Evolutionary conservation across 2,888 invertebrate species (phyloP), one percentile per base, ranked within the genome.

Genomic region (Monopis laevigella): DNA sequence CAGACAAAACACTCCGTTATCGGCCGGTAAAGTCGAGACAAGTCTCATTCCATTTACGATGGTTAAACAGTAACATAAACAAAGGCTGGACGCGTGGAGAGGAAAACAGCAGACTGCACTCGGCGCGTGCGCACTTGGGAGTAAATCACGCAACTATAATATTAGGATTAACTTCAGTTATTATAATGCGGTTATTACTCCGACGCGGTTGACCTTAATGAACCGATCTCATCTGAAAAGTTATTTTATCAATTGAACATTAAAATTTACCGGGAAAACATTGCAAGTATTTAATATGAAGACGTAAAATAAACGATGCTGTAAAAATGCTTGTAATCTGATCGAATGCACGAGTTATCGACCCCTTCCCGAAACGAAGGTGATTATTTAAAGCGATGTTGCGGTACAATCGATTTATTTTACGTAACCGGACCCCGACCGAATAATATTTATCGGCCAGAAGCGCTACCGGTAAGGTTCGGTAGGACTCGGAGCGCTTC

Each of bases 1-100:
- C 68, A 63, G 58, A 71, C 75, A 71, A 75, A 78, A 73, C 69
- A 58, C 66, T 64, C 69, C 65, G 71, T 71, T 77, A 74, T 64
- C 63, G 59, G 60, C 52, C 54, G 54, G 59, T 52, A 53, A 52
- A 60, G 58, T 56, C 54, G 59, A 24, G 11, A 60, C 67, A 57
- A 63, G 60, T 62, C 56, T 62, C 63, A 65, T 67, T 65, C 65
- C 68, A 62, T 73, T 72, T 71, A 66, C 57, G 72, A 62, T 52
- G 52, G 55, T 56, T 53, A 57, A 59, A 65, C 60, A 67, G 63
- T 65, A 62, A 65, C 64, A 69, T 68, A 73, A 71, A 73, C 63
- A 67, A 64, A 62, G 55, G 49, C 49, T 45, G 50, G 54, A 54
- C 52, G 52, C 57, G 50, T 53, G 57, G 54, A 51, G 54, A 50